Percentiles rank a stretch among this genome's conserved stretches.
Conservation (phyloP, 2,113 vertebrate species). For the Strix aluco region DNA sequence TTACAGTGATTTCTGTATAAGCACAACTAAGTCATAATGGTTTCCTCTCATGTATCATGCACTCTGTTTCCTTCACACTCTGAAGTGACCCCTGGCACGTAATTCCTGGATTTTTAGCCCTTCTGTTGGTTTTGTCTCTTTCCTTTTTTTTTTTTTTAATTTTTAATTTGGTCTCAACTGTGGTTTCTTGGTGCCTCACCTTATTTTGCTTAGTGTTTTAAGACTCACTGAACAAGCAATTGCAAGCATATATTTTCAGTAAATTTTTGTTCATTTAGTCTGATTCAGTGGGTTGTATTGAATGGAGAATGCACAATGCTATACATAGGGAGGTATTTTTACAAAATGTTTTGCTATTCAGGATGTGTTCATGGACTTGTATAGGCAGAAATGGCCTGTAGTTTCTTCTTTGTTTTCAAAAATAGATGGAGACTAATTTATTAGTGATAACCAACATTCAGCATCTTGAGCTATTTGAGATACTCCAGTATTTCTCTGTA, state of each 20-base stretch:
- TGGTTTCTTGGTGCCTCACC: neutral
- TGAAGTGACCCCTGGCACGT: neutral
- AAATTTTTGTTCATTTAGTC: neutral
- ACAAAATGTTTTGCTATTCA: neutral
- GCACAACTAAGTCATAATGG: neutral
- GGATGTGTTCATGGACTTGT: neutral
- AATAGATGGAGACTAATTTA: neutral
- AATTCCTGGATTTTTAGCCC: neutral
- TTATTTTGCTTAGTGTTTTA: neutral
- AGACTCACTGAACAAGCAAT: neutral
- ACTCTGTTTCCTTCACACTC: neutral
- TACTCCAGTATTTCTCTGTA: neutral
- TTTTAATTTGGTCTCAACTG: neutral
- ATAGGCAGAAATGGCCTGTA: neutral
- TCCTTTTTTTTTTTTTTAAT: neutral
- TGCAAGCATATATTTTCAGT: neutral
- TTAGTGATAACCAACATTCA: neutral
- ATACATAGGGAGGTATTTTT: neutral
- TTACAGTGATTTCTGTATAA: neutral
- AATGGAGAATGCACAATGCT: neutral
- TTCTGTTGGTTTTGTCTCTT: neutral
- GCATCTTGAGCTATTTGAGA: neutral
- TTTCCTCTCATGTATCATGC: neutral
- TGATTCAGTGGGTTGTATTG: neutral
- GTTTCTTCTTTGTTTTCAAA: neutral